Evolutionary conservation across 2,888 invertebrate genomes (phyloP).

Genomic region (Orchesellides sinensis): DNA sequence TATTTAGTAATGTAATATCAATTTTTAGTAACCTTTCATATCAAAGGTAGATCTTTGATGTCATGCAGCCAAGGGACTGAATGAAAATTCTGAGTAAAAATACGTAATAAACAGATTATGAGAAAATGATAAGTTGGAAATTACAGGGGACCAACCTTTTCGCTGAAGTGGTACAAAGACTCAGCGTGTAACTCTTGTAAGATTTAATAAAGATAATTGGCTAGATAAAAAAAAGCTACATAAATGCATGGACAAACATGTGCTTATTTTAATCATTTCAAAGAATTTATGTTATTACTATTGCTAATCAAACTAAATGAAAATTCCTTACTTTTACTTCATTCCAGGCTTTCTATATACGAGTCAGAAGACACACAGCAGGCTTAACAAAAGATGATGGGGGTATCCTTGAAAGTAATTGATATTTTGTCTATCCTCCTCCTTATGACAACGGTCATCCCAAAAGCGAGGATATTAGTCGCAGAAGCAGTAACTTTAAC

Average conservation of each 20-base stretch:
- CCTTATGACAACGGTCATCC: background rate
- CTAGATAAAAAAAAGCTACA: background rate
- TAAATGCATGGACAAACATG: background rate
- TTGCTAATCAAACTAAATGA: background rate
- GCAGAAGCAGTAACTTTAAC: background rate
- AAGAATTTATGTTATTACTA: no score
- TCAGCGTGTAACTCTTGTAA: background rate
- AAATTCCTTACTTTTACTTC: background rate
- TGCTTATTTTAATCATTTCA: background rate
- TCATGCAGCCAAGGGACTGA: no score
- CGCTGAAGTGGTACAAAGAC: no score
- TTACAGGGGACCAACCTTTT: no score
- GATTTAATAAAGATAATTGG: background rate
- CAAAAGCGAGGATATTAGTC: background rate
- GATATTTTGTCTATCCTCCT: no score
- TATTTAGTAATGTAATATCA: background rate
- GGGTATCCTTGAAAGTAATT: background rate
- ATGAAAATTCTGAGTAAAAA: no score
- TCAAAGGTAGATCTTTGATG: background rate
- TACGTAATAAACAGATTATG: no score
- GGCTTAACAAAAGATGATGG: constrained; percentile 8
- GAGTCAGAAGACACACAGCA: no score
- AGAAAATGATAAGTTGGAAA: no score
- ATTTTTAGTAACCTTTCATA: background rate
- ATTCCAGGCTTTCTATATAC: no score